Evolutionary conservation across 1,140 invertebrate species (phyloP), one percentile per base, ranked within the genome.

Genomic region (Pentalonia nigronervosa): DNA sequence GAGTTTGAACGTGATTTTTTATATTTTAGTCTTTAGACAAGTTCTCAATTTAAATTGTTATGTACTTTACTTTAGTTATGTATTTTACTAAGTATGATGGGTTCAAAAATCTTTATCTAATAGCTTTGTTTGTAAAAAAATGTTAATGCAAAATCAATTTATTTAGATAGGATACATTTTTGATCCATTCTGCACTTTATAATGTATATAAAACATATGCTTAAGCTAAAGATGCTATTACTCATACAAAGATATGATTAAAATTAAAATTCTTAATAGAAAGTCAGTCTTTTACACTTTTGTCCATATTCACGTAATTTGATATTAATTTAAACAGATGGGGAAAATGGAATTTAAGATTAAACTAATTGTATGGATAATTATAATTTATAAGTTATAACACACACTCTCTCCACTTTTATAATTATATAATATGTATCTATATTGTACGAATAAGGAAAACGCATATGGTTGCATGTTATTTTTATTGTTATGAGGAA

Each of bases 241-340:
- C 11, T 48, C 25, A n/a, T n/a, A 86, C 45, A 47, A 47, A 86
- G 11, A 48, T 86, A 86, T 30, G n/a, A 41, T 48, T 25, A 53
- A 56, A 89, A 53, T 45, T 90, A 90, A 45, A 90, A 90, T 41
- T n/a, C 14, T 60, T 45, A 67, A 67, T 41, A 67, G 89, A 60
- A 90, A 45, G 14, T 90, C 89, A 90, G 89, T 90, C 89, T 90
- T 67, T 90, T 45, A 25, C 56, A 60, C 89, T 45, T 90, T 56
- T 45, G 17, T 41, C 11, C 67, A 90, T 90, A 48, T 90, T 89
- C 34, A 56, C 11, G 21, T 34, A 36, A 14, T 60, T 45, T 45
- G 25, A 90, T 34, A 56, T 56, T 36, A 45, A n/a, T 45, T 7
- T 45, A 60, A 90, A 23, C 53, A 36, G 23, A 23, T 56, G 36